phyloP scores from a whole-genome alignment of 2,797 vertebrate species.

The Discoglossus pictus region DNA sequence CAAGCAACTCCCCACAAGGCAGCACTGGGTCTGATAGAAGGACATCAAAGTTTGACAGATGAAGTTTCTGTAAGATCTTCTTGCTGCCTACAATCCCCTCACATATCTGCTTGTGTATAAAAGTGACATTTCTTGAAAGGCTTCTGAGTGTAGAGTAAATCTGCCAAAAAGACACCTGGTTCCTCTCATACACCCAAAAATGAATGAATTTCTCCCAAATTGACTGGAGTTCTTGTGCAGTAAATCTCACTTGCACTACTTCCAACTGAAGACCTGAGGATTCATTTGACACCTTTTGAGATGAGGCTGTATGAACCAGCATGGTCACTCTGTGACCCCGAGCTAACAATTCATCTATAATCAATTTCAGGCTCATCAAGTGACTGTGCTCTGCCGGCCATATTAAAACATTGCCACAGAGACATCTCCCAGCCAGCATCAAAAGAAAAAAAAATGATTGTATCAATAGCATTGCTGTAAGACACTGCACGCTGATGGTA shows the following conservation, averaged over 20 bases:
- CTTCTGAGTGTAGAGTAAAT: slow-evolving; percentile 1
- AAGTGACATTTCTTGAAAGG: slow-evolving; percentile 14
- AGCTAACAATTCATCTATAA: slow-evolving; percentile 47
- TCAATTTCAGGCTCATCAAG: slow-evolving; percentile 52
- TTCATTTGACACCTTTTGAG: neutral
- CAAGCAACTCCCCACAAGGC: slow-evolving; percentile 40
- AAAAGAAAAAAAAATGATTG: slow-evolving; percentile 21
- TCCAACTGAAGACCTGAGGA: slow-evolving; percentile 24
- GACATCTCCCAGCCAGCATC: slow-evolving; percentile 19
- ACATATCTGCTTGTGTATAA: slow-evolving; percentile 43
- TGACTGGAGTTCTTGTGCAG: neutral
- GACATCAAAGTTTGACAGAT: slow-evolving; percentile 45
- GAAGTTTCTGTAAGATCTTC: slow-evolving; percentile 45
- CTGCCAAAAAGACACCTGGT: slow-evolving; percentile 19
- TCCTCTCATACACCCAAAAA: slow-evolving; percentile 35
- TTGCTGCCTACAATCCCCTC: slow-evolving; percentile 44
- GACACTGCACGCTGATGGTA: neutral
- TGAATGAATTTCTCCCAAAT: slow-evolving; percentile 16
- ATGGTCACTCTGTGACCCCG: slow-evolving; percentile 43
- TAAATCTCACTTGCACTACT: slow-evolving; percentile 28
- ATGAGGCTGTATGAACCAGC: slow-evolving; percentile 32
- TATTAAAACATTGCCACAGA: slow-evolving; percentile 54
- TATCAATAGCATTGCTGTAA: slow-evolving; percentile 2
- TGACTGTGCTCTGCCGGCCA: slow-evolving; percentile 60
- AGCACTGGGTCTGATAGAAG: slow-evolving; percentile 57